These are phyloP conservation scores for Drosophila hamatofila DNA, from an alignment of 2,888 invertebrate genomes.

Conservation along the genomic window DNA sequence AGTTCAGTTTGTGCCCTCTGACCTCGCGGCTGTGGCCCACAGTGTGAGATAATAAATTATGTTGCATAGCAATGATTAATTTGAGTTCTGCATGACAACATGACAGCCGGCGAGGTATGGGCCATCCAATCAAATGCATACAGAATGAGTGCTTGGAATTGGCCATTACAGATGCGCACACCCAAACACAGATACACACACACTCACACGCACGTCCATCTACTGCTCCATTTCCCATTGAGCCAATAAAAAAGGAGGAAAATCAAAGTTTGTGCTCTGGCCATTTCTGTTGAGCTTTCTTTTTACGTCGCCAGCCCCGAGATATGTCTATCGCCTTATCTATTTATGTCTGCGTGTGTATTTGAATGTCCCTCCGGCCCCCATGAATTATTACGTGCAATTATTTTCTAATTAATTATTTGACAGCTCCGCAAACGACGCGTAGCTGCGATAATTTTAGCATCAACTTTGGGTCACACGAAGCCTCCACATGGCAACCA, in stretches of 20 bases:
- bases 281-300: constrained; percentile 31
- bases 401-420: constrained; percentile 82
- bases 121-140: constrained; percentile 74
- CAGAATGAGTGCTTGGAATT: constrained; percentile 68
- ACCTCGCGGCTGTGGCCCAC: constrained; percentile 49
- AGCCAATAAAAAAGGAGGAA: constrained; percentile 42
- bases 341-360: constrained; percentile 25
- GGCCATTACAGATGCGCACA: constrained; percentile 26
- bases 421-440: constrained; percentile 64
- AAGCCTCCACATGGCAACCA: constrained; percentile 60
- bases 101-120: constrained; percentile 59
- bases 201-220: constrained; percentile 3
- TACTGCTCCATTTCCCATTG: constrained; percentile 30
- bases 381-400: constrained; percentile 79
- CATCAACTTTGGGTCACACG: constrained; percentile 47
- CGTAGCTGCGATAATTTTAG: constrained; percentile 68
- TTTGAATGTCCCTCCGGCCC: constrained; percentile 58
- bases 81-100: constrained; percentile 70
- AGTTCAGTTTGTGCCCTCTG: constrained; percentile 41
- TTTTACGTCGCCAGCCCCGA: constrained; percentile 12
- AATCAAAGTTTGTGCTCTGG: constrained; percentile 58
- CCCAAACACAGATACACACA: constrained; percentile 11
- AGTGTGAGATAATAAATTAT: constrained; percentile 82
- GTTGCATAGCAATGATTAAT: constrained; percentile 79
- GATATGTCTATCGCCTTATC: constrained; percentile 11